These are phyloP conservation scores for Tor tambroides DNA, from an alignment of 2,113 vertebrate species.

Conservation along the genomic window DNA sequence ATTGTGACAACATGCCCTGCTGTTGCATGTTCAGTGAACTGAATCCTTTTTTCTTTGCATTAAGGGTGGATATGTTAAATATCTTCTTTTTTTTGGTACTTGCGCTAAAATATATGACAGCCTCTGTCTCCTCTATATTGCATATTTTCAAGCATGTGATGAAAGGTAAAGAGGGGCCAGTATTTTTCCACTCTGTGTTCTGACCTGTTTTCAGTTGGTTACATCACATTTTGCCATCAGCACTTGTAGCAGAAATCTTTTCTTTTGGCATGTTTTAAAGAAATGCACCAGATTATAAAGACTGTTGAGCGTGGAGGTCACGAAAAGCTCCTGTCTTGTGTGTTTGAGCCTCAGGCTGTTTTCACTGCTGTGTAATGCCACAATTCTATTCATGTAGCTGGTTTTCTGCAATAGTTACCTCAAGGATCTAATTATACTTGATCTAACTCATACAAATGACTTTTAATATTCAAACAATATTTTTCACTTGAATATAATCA, in stretches of 20 bases:
- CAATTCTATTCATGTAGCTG: background rate
- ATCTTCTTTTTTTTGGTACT: too few relatives aligned
- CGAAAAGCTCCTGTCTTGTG: background rate
- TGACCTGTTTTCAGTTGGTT: slow-evolving; percentile 3
- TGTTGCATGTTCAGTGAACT: too few relatives aligned
- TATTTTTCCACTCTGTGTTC: background rate
- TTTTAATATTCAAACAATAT: background rate
- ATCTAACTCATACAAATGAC: background rate
- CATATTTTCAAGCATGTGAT: background rate
- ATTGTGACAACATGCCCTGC: background rate
- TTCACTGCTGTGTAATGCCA: background rate
- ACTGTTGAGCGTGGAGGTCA: background rate
- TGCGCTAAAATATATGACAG: background rate
- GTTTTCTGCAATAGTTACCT: background rate
- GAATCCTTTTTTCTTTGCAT: background rate
- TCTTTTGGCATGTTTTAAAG: background rate
- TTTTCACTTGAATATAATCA: background rate
- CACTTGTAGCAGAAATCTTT: background rate
- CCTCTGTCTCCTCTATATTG: background rate
- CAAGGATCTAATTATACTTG: background rate
- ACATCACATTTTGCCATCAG: slow-evolving; percentile 25
- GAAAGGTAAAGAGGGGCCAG: background rate
- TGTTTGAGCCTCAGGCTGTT: background rate
- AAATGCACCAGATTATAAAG: background rate
- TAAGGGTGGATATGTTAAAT: background rate